Base-by-base conservation (phyloP, 2,113 vertebrate species). In the Himantopus leucocephalus region DNA sequence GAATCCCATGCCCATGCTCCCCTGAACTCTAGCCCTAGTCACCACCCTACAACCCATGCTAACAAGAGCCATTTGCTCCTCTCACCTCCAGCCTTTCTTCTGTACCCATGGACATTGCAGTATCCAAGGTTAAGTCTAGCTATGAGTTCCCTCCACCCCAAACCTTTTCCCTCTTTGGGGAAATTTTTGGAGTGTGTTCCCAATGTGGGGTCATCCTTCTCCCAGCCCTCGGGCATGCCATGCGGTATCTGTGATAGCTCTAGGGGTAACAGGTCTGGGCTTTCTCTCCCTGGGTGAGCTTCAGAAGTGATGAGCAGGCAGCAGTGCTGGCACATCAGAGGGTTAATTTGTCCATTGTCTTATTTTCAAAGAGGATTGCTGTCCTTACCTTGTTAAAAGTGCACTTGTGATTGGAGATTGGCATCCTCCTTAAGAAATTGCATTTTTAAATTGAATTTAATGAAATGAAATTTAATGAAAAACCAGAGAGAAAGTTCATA, bases 1-100 rank as follows among this genome's bases (percentile, higher is more conserved):
- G 43, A 94, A 90, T 63, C 17, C 14, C 12, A 41, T 4, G 23
- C 14, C 35, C 27, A 58, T 0, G 0, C 11, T 58, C 12, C 16
- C 24, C 45, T 48, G 41, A 89, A 91, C 19, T 85, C 48, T 13
- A 85, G 23, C 43, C 15, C 37, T 27, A 45, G 2, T 24, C 35
- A 64, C 67, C 78, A n/a, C 9, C 14, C 32, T 81, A 56, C 5
- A 73, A 48, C 14, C 20, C 68, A 41, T 13, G 27, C 4, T 24
- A 71, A 50, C 2, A 3, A 72, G 32, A 66, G 23, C 10, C 35
- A 29, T 52, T 70, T 4, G 3, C 35, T 82, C 15, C 32, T 75
- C 50, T 55, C 15, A 64, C 11, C 26, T 72, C 60, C 43, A 30
- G 19, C 17, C 11, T 85, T 72, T 79, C 66, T 56, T 88, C 1